Conservation (phyloP, 2,797 vertebrate species). For the Sparus aurata region DNA sequence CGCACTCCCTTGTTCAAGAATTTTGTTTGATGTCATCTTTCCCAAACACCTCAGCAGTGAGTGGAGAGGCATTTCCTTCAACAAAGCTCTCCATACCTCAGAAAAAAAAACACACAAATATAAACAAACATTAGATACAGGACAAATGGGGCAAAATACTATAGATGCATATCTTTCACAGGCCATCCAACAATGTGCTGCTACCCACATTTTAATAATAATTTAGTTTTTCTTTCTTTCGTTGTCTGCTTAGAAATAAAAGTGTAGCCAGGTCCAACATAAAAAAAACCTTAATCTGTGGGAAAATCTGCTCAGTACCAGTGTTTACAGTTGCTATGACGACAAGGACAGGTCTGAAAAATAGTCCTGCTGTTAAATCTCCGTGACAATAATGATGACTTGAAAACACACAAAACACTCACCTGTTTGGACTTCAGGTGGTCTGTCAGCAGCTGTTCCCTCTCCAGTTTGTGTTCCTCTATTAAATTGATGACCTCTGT, state of each 20-base stretch:
- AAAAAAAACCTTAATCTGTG: no score
- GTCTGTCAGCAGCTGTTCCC: slow-evolving; percentile 92
- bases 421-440: slow-evolving; percentile 95
- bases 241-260: not conserved
- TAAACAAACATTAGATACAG: not conserved
- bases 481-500: slow-evolving; percentile 92
- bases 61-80: slow-evolving; percentile 93
- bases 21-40: slow-evolving; percentile 90
- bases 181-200: not conserved
- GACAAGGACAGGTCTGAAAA: not conserved
- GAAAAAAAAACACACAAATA: slow-evolving; percentile 3
- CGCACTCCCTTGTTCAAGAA: slow-evolving; percentile 89
- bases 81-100: slow-evolving; percentile 92
- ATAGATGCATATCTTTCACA: not conserved
- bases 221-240: not conserved
- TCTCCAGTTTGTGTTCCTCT: slow-evolving; percentile 91
- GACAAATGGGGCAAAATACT: no score
- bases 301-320: not conserved
- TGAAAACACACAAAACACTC: slow-evolving; percentile 16
- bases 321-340: not conserved
- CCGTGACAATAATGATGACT: not conserved
- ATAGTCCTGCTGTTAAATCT: not conserved
- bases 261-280: not conserved
- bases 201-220: not conserved
- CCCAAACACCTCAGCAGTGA: slow-evolving; percentile 89